Evolutionary conservation across 2,113 vertebrate genomes (phyloP).

Genomic region (Phyllostomus discolor): DNA sequence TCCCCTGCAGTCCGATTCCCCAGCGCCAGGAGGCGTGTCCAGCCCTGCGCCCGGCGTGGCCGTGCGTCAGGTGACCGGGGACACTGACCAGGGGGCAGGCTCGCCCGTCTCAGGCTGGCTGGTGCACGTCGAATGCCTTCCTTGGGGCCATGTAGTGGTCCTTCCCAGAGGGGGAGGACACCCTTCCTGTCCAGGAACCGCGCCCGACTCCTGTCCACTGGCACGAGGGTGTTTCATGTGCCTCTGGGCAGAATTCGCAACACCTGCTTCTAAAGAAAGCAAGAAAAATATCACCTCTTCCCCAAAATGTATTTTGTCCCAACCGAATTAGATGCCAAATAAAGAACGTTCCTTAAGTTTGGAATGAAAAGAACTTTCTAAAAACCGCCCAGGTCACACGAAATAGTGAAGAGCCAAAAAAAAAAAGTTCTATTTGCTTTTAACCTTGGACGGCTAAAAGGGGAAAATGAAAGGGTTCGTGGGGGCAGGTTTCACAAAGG

Average conservation of each 20-base stretch:
- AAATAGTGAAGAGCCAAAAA: slow-evolving; percentile 21
- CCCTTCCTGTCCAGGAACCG: not conserved
- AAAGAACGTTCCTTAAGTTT: slow-evolving; percentile 45
- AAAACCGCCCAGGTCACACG: slow-evolving; percentile 52
- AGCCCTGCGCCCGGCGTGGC: too few relatives aligned
- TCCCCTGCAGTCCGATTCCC: too few relatives aligned
- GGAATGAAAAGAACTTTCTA: slow-evolving; percentile 45
- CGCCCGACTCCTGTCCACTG: not conserved
- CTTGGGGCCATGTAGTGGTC: not conserved
- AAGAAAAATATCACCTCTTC: slow-evolving; percentile 28
- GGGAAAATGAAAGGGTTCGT: slow-evolving; percentile 51
- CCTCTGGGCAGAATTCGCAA: slow-evolving; percentile 1
- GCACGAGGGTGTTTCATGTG: not conserved
- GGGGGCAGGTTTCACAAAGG: not conserved
- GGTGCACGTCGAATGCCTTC: not conserved
- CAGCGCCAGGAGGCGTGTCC: too few relatives aligned
- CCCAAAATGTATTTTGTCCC: slow-evolving; percentile 30
- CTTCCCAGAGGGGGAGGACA: not conserved
- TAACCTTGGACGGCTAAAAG: slow-evolving; percentile 45
- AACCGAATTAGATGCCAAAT: slow-evolving; percentile 44
- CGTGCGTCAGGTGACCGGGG: too few relatives aligned
- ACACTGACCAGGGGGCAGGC: not conserved
- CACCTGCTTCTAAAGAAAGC: slow-evolving; percentile 44
- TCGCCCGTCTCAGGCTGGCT: not conserved
- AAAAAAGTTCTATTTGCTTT: slow-evolving; percentile 23